phyloP scores from a whole-genome alignment of 2,113 vertebrate species.

The Vidua chalybeata region DNA sequence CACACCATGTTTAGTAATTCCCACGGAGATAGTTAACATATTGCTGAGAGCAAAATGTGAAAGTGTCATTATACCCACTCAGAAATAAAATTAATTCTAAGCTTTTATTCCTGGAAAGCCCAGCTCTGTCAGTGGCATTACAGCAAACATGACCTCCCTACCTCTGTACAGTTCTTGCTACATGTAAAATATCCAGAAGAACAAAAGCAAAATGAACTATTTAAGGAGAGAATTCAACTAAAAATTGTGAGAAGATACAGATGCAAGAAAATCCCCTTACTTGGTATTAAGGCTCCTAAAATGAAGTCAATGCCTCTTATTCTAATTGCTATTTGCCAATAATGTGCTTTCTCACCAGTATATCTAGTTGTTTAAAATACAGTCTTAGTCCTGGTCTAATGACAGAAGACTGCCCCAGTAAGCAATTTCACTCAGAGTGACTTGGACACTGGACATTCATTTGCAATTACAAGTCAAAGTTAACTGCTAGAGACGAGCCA shows the following conservation, averaged over 20 bases:
- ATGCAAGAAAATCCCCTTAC: not conserved
- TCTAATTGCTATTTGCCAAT: not conserved
- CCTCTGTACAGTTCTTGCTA: not conserved
- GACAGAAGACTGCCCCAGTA: not conserved
- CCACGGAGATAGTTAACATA: not conserved
- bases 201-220: not conserved
- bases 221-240: not conserved
- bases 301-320: not conserved
- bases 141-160: not conserved
- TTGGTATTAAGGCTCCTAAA: not conserved
- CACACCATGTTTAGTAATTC: not conserved
- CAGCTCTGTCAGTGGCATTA: not conserved
- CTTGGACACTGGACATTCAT: not conserved
- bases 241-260: not conserved
- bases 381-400: not conserved
- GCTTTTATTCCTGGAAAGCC: constrained; percentile 20
- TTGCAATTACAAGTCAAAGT: not conserved
- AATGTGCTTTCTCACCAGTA: not conserved
- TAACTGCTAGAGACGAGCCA: not conserved
- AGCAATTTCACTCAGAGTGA: not conserved
- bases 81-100: constrained; percentile 45
- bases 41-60: not conserved
- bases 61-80: not conserved
- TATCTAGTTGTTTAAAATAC: not conserved
- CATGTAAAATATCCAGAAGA: not conserved